Percentiles rank a stretch among this genome's conserved stretches.
These are phyloP conservation scores for Numenius phaeopus DNA, from an alignment of 2,797 vertebrate species.

Conservation along the genomic window DNA sequence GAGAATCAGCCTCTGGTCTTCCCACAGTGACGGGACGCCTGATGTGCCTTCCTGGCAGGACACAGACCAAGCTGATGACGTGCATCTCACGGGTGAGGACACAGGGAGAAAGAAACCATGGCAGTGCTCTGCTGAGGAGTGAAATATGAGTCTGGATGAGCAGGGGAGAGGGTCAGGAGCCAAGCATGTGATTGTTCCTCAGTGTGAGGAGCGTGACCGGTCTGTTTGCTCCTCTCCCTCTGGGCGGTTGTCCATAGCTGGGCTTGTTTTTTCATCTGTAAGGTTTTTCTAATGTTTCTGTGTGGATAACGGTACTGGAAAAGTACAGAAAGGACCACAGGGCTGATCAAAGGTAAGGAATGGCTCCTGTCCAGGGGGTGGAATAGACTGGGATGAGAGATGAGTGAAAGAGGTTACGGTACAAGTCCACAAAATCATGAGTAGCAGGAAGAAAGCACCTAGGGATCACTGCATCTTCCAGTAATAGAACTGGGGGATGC, in stretches of 20 bases:
- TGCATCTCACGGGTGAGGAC: background rate
- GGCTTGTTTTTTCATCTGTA: background rate
- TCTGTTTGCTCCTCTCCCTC: background rate
- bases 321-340: background rate
- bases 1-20: background rate
- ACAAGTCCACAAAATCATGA: background rate
- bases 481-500: background rate
- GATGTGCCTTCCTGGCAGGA: background rate
- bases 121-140: background rate
- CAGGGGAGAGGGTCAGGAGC: background rate
- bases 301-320: background rate
- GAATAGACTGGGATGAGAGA: background rate
- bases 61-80: fast-evolving
- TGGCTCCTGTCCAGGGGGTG: background rate
- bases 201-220: fast-evolving
- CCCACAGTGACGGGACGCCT: fast-evolving
- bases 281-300: background rate
- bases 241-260: background rate
- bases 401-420: background rate
- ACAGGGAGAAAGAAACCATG: background rate
- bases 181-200: background rate
- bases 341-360: background rate
- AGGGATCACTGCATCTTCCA: background rate
- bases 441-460: background rate
- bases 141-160: background rate